Conservation (phyloP, 2,797 vertebrate genomes). For the Orestias chungarensis region DNA sequence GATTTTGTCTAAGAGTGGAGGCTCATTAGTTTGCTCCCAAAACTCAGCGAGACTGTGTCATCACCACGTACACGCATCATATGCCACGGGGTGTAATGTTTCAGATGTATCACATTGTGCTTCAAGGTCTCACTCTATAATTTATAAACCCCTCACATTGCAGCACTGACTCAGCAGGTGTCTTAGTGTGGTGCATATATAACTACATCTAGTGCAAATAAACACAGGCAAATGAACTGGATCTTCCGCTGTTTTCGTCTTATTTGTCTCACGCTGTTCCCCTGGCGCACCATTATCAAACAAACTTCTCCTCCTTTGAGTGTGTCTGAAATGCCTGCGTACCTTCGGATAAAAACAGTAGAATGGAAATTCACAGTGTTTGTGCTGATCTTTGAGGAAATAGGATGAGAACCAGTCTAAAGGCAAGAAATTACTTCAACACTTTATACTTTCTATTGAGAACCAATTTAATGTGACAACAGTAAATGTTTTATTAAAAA, state of each 20-base stretch:
- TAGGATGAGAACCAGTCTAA: neutral
- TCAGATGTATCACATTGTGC: slow-evolving; percentile 37
- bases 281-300: slow-evolving; percentile 38
- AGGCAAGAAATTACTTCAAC: neutral
- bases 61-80: slow-evolving; percentile 32
- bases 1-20: neutral
- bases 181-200: slow-evolving; percentile 36
- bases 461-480: neutral
- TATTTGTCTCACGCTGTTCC: slow-evolving; percentile 47
- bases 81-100: slow-evolving; percentile 19
- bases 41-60: slow-evolving; percentile 5
- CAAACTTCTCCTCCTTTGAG: slow-evolving; percentile 24
- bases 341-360: slow-evolving; percentile 2
- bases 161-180: slow-evolving; percentile 50
- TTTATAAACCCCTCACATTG: slow-evolving; percentile 50
- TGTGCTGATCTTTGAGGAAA: neutral
- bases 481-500: neutral
- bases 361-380: neutral
- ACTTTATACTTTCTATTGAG: neutral
- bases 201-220: slow-evolving; percentile 25
- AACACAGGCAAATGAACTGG: slow-evolving; percentile 45
- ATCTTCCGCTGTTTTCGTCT: slow-evolving; percentile 48
- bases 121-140: slow-evolving; percentile 57
- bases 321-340: slow-evolving; percentile 30
- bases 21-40: slow-evolving; percentile 8